Base-by-base conservation (phyloP, 2,113 vertebrate genomes). In the Indicator maculatus region DNA sequence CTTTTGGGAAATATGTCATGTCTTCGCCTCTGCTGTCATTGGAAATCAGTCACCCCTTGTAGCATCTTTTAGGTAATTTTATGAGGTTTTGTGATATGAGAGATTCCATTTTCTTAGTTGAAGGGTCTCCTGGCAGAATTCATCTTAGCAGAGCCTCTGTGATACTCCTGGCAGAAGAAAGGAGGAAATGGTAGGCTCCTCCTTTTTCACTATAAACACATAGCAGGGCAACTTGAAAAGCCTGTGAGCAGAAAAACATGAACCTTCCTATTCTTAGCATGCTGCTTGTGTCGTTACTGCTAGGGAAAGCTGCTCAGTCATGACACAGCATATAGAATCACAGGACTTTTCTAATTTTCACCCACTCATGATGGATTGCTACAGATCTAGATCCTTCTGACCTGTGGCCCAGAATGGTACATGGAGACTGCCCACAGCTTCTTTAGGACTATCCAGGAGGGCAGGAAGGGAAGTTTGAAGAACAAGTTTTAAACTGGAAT, bases 231-330 rank as follows among this genome's bases (percentile, higher is more conserved):
- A 56, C 31, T 39, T 1, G 2, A 71, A 53, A 61, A 69, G 33
- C 8, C 13, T 31, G 9, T 2, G 31, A 72, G 27, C 78, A 65
- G 50, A 38, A 52, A 24, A 74, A 21, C 0, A 1, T 3, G 2
- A 44, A 21, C 28, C 53, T 69, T 73, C n/a, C n/a, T 44, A 23
- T 44, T 63, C 36, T 55, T 82, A n/a, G 33, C 33, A 2, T 14
- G 11, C 33, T 75, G 53, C 10, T 38, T 69, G 20, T 33, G 27
- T n/a, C 50, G 18, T 30, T 30, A 6, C 23, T 59, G 75, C 45
- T 60, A 70, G 72, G n/a, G 39, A 69, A 89, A 39, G 55, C 45
- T 80, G 60, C 60, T 69, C 55, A 52, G 1, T 12, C 41, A 38
- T 28, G 61, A 69, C 27, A 44, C 47, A 39, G 60, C 31, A 24